Conservation (phyloP, 2,113 vertebrate species). For the Thermophis baileyi region DNA sequence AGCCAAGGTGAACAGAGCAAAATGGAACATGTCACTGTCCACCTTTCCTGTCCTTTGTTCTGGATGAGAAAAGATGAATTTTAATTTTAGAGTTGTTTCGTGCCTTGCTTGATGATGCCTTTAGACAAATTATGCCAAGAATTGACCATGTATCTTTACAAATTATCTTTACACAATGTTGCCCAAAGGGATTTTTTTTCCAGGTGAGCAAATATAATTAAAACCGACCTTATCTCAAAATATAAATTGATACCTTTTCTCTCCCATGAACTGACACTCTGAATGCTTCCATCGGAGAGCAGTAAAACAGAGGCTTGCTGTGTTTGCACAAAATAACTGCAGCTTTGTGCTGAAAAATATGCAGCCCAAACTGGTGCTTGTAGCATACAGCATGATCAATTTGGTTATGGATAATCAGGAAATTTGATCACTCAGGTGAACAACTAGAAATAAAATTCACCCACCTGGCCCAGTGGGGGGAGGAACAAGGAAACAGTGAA, state of each 20-base stretch:
- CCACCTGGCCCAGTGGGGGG: neutral
- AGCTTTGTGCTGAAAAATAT: constrained; percentile 58
- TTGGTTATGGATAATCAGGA: constrained; percentile 45
- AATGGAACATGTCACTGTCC: constrained; percentile 26
- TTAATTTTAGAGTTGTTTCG: constrained; percentile 39
- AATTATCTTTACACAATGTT: neutral
- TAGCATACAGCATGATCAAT: constrained; percentile 46
- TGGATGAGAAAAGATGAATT: constrained; percentile 37
- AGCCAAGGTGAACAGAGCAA: constrained; percentile 30
- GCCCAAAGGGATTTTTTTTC: constrained; percentile 13
- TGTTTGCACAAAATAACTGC: constrained; percentile 66
- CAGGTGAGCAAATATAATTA: constrained; percentile 42
- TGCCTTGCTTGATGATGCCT: fast-evolving
- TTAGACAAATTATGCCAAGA: constrained; percentile 2
- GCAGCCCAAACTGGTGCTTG: constrained; percentile 38
- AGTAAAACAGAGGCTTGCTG: constrained; percentile 59
- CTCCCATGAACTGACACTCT: constrained; percentile 33
- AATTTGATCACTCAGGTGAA: constrained; percentile 29
- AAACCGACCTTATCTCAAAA: constrained; percentile 51
- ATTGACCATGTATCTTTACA: constrained; percentile 25
- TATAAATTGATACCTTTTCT: constrained; percentile 48
- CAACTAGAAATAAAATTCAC: constrained; percentile 22
- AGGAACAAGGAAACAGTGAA: neutral
- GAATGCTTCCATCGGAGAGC: constrained; percentile 52
- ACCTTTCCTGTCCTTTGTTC: constrained; percentile 38